Evolutionary conservation across 2,113 vertebrate species (phyloP).

Genomic region (Heterochromis multidens): DNA sequence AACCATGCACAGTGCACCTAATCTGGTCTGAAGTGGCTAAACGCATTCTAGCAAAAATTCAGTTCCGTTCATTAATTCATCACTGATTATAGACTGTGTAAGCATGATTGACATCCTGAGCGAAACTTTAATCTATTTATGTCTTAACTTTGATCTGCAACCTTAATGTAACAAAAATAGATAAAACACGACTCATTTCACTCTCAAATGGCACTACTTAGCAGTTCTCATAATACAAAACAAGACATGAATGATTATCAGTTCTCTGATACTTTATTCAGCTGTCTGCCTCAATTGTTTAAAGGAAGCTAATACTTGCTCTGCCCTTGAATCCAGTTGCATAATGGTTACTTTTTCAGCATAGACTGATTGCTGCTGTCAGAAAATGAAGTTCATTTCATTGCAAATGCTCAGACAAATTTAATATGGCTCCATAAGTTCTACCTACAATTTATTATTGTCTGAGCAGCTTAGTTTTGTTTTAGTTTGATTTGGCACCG

Average conservation of each 20-base stretch:
- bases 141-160: conserved; percentile 14
- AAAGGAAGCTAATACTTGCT: background rate
- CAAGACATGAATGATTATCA: background rate
- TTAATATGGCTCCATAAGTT: conserved; percentile 1
- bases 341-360: background rate
- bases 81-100: background rate
- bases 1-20: background rate
- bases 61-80: background rate
- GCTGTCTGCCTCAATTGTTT: background rate
- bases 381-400: background rate
- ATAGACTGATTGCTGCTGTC: conserved; percentile 5
- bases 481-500: background rate
- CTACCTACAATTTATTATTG: background rate
- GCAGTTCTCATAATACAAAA: background rate
- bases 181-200: background rate
- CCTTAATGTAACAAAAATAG: background rate
- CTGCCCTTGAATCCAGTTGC: background rate
- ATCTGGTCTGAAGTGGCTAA: background rate
- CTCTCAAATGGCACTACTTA: background rate
- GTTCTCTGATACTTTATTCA: background rate
- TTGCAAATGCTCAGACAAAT: conserved; percentile 20
- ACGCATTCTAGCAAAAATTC: background rate
- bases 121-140: background rate
- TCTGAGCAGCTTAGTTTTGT: background rate
- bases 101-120: background rate